Percentiles rank a stretch among this genome's conserved stretches.
Evolutionary conservation across 2,888 invertebrate species (phyloP).

Genomic region (Stenodera caucasica): DNA sequence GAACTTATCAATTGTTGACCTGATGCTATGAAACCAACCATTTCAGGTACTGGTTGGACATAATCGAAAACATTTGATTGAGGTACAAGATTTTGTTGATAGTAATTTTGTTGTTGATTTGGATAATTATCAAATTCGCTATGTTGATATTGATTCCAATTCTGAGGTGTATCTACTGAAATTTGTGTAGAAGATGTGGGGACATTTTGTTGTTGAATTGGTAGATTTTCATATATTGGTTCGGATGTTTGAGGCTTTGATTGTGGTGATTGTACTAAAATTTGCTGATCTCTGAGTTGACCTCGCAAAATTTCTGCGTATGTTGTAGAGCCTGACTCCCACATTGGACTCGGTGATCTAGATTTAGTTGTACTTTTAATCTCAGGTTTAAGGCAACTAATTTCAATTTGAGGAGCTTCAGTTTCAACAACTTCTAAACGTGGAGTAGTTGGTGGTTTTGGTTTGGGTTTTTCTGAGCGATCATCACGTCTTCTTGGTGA

Average conservation of each 20-base stretch:
- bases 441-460: constrained; percentile 17
- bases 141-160: constrained; percentile 42
- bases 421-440: background rate
- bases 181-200: background rate
- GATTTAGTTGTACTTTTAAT: constrained; percentile 46
- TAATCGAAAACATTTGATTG: constrained; percentile 54
- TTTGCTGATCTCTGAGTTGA: constrained; percentile 37
- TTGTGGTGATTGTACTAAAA: background rate
- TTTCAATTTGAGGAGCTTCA: constrained; percentile 25
- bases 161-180: constrained; percentile 23
- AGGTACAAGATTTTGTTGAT: constrained; percentile 21
- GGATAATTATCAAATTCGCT: constrained; percentile 31
- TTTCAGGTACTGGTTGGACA: constrained; percentile 57
- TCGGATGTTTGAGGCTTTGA: constrained; percentile 13
- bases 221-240: constrained; percentile 2
- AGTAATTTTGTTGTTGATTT: constrained; percentile 25
- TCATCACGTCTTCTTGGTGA: constrained; percentile 57
- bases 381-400: constrained; percentile 5
- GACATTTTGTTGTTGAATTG: background rate
- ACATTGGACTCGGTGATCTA: constrained; percentile 72
- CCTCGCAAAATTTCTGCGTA: constrained; percentile 81
- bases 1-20: constrained; percentile 56
- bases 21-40: constrained; percentile 59
- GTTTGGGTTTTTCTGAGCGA: constrained; percentile 21
- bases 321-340: constrained; percentile 72